Evolutionary conservation across 2,888 invertebrate genomes (phyloP), one percentile per base, ranked within the genome.

Genomic region (Stegana nigrithorax): DNA sequence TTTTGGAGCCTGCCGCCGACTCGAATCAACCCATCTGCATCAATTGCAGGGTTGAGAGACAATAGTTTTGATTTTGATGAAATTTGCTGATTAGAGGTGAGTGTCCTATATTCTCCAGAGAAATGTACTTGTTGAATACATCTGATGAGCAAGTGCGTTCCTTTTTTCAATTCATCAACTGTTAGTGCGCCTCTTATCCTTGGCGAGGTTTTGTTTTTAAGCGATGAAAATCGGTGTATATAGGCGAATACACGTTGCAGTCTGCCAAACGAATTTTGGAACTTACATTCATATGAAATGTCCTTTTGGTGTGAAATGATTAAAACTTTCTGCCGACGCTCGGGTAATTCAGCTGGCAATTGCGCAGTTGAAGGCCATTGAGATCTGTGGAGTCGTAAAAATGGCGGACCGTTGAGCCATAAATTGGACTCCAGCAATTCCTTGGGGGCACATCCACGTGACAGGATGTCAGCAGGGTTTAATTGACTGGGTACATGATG

Each of bases 51-150:
- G 4, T n/a, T 6, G 8, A 42, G n/a, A 10, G 42, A 42, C 5
- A 5, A 5, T n/a, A 42, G 42, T n/a, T 12, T n/a, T n/a, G 17
- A 12, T 47, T 32, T 6, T 44, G 32, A 21, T 7, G 17, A 17
- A 10, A 59, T 19, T 21, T 26, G 27, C 25, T 17, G 17, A n/a
- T 27, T 26, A 4, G 25, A 4, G 2, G 14, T n/a, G 2, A 58
- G 26, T 25, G 58, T 27, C 27, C 26, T 58, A 17, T 23, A 26
- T 25, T 57, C 57, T 12, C 25, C 39, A 17, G 27, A 42, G 44
- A 58, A 58, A 44, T 58, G 42, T 14, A 45, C 27, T 44, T 47
- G 23, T 19, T 63, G 63, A 21, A 63, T 59, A 14, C 26, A 59
- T 12, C 39, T 45, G 2, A 53, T 26, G 2, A 44, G 8, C 3